These are phyloP conservation scores for Aquatica leii DNA, from an alignment of 2,888 invertebrate species.

Conservation along the genomic window DNA sequence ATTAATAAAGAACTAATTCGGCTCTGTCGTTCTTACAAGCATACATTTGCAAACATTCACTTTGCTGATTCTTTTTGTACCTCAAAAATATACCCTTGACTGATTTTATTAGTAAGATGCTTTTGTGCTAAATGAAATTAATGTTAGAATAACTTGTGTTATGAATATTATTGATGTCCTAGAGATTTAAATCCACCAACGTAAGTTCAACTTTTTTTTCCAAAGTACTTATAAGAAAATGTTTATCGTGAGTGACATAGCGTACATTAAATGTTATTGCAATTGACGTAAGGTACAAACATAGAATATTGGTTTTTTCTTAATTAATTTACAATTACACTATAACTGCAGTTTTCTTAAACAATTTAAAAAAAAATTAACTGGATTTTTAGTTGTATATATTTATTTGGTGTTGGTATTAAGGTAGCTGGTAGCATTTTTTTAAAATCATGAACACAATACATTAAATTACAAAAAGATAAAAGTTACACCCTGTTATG, in stretches of 20 bases:
- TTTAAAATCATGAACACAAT: too few species aligned
- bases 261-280: slow-evolving; percentile 14
- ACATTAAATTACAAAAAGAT: too few species aligned
- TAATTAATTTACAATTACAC: too few species aligned
- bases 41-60: slow-evolving; percentile 52
- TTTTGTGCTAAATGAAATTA: neutral
- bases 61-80: slow-evolving; percentile 50
- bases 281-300: neutral
- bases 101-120: too few species aligned
- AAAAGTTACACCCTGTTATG: too few species aligned
- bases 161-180: neutral
- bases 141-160: slow-evolving; percentile 12
- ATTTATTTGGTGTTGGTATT: too few species aligned
- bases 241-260: slow-evolving; percentile 18
- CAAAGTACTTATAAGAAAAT: slow-evolving; percentile 15
- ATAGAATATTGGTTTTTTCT: too few species aligned
- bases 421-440: too few species aligned
- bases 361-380: too few species aligned
- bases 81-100: slow-evolving; percentile 35
- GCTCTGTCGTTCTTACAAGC: slow-evolving; percentile 35
- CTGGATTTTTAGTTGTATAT: too few species aligned
- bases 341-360: too few species aligned
- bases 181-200: slow-evolving; percentile 6
- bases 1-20: slow-evolving; percentile 34
- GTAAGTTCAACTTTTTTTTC: slow-evolving; percentile 3